Evolutionary conservation across 2,797 vertebrate genomes (phyloP).

Genomic region (Oreochromis grahami): DNA sequence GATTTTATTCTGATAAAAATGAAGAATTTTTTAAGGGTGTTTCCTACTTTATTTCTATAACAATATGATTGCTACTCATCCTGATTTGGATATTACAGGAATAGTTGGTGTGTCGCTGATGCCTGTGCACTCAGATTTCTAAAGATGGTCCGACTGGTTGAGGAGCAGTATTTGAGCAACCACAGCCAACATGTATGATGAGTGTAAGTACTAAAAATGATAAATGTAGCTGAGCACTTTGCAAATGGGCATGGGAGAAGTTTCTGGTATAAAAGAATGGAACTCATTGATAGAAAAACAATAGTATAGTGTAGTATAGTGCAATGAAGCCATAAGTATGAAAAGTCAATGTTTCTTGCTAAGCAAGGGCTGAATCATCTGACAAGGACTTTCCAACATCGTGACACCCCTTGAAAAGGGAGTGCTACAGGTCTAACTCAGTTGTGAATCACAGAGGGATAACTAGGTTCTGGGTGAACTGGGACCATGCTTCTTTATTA

Average conservation of each 20-base stretch:
- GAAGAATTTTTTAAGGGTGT: not conserved
- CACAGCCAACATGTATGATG: conserved; percentile 12
- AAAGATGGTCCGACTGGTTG: conserved; percentile 18
- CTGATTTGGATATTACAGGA: not conserved
- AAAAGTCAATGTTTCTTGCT: not conserved
- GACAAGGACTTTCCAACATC: not conserved
- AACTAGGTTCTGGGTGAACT: not conserved
- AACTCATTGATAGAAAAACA: not conserved
- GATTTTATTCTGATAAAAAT: not conserved
- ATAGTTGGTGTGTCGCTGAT: conserved; percentile 7
- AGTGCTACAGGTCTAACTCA: not conserved
- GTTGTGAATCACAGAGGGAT: not conserved
- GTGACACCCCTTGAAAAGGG: not conserved
- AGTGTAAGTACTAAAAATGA: conserved; percentile 2
- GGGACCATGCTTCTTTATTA: not conserved
- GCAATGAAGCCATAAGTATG: not conserved
- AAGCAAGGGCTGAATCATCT: not conserved
- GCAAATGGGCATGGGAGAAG: not conserved
- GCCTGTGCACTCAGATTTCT: conserved; percentile 27
- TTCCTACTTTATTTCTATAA: not conserved
- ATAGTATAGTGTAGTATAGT: not conserved
- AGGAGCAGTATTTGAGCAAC: conserved; percentile 9
- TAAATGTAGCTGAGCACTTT: conserved; percentile 4
- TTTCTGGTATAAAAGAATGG: not conserved
- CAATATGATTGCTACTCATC: not conserved